Evolutionary conservation across 2,888 invertebrate genomes (phyloP), one percentile per base, ranked within the genome.

Genomic region (Diaprepes abbreviatus): DNA sequence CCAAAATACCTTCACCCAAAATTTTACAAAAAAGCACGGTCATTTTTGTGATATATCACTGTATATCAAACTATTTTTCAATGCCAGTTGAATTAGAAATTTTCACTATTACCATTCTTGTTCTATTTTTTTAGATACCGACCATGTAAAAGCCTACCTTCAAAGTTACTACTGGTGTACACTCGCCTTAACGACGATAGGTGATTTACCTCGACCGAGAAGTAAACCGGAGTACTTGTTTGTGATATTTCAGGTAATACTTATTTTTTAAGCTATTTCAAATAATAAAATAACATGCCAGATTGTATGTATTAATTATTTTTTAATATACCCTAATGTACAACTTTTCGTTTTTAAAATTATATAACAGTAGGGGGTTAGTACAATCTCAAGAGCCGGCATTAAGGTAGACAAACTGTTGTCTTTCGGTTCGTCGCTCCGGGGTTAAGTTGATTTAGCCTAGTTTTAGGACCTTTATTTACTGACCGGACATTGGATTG

Each of bases 121-220:
- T n/a, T n/a, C n/a, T n/a, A n/a, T n/a, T n/a, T n/a, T n/a, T n/a
- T 33, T 35, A 83, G 90, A 92, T 74, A 91, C 92, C 77, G 96
- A 96, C 85, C 94, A 95, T 81, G 92, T 96, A 85, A 93, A 95
- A 87, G 94, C 95, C 83, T 98, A 98, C 87, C 89, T 98, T 81
- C 96, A 97, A 87, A 96, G 97, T 87, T 96, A 97, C 86, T 98
- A 98, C 87, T 97, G 97, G 97, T 97, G 97, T 85, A 97, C 97
- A 78, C 87, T 97, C 84, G 96, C 97, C 78, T 89, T 98, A 76
- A 97, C 97, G 66, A 97, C 97, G 74, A 96, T 97, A 82, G 97
- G 97, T 80, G 95, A 95, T 83, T 85, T 96, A 81, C 96, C 96
- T 57, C 88, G 94, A 83, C 97, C 97, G 73, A 89, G 94, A 78